Percentiles rank a stretch among this genome's conserved stretches.
phyloP scores from a whole-genome alignment of 2,113 vertebrate species.

The Centropristis striata region DNA sequence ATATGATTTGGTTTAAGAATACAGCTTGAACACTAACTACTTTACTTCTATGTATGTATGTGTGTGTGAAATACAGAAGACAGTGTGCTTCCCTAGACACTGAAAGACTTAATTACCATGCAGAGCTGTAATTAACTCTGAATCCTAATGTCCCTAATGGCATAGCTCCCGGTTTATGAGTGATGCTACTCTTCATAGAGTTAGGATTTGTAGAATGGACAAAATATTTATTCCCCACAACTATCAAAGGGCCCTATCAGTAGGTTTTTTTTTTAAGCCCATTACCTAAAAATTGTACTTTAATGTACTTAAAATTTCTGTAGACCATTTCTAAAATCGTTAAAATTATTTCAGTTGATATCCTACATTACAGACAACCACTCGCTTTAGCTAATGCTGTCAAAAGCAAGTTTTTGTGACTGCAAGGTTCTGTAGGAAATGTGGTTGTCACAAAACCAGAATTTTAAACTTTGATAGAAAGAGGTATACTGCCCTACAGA shows the following conservation, averaged over 20 bases:
- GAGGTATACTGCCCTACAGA: too few relatives aligned
- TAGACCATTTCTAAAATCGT: not conserved
- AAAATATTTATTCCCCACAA: not conserved
- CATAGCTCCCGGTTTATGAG: not conserved
- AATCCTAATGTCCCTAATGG: not conserved
- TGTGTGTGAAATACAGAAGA: not conserved
- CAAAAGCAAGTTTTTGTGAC: not conserved
- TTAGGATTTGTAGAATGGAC: constrained; percentile 48
- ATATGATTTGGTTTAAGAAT: not conserved
- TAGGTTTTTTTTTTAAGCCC: not conserved
- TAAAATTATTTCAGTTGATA: not conserved
- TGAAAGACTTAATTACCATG: constrained; percentile 21
- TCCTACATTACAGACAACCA: not conserved
- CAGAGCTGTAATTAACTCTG: constrained; percentile 17
- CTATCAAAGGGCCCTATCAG: not conserved
- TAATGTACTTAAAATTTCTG: too few relatives aligned
- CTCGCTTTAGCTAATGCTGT: not conserved
- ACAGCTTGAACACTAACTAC: not conserved
- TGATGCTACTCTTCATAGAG: constrained; percentile 27
- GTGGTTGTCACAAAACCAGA: too few relatives aligned
- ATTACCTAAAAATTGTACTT: not conserved
- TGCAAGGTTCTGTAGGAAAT: not conserved
- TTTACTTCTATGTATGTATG: not conserved
- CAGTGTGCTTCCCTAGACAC: constrained; percentile 1
- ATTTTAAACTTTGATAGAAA: too few relatives aligned